Evolutionary conservation across 2,888 invertebrate genomes (phyloP), one percentile per base, ranked within the genome.

Genomic region (Sylvicola fuscatus): DNA sequence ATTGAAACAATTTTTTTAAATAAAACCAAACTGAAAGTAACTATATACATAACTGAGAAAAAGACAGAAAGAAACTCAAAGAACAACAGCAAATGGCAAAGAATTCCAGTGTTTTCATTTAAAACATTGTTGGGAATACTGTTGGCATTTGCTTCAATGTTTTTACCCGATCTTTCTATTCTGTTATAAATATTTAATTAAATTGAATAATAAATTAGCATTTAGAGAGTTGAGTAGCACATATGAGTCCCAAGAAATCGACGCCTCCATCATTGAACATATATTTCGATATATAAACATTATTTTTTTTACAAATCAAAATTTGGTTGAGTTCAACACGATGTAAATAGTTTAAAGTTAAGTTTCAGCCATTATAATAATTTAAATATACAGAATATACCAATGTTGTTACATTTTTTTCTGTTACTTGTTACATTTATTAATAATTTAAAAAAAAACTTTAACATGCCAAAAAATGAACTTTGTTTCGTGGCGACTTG

Each of bases 201-300:
- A 26, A 13, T 34, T 21, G 16, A 16, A 33, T 29, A 14, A 28
- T n/a, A 26, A 34, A 27, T 21, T 34, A 34, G 34, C 27, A 35
- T 34, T 32, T 27, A 36, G 37, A 44, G 41, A 42, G 41, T 41
- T 44, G 41, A 42, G 42, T 47, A 44, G 44, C 43, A 46, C 46
- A 43, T 42, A 38, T 42, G 47, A 41, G 48, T 49, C 53, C 56
- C 58, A 58, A 59, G 58, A 59, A 59, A 58, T 58, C 58, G 49
- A 54, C 49, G 56, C 54, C 56, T 51, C 40, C 33, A 34, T 34
- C 14, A 37, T n/a, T n/a, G n/a, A n/a, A n/a, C n/a, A 35, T 35
- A 37, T 34, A 34, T 27, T 17, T 14, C 26, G 17, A 35, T 26
- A 36, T 35, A 14, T 34, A 33, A 12, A 35, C 21, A 6, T 21